Base-by-base conservation (phyloP, 2,113 vertebrate species). In the Girardinichthys multiradiatus region DNA sequence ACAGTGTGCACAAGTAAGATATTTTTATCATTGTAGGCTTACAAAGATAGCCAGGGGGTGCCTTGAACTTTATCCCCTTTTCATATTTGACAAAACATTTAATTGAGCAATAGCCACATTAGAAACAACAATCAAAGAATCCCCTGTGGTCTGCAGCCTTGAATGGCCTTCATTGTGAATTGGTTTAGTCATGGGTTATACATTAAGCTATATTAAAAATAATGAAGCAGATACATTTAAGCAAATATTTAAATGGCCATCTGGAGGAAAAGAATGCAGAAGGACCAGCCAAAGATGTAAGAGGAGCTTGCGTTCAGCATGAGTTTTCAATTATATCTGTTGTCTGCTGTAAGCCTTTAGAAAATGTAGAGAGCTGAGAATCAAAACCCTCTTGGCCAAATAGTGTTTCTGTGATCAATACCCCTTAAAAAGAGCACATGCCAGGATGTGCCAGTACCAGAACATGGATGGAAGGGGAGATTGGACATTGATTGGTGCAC, bases 401-500 rank as follows among this genome's bases (percentile, higher is more conserved):
- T 11, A 66, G 59, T 29, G 66, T 64, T 59, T 77, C n/a, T 28
- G 26, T 73, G 80, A 87, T 90, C 90, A 81, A 90, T 89, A 81
- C 29, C 62, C 37, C 13, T 27, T 51, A 54, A 21, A 68, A 59
- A 31, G 62, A 70, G 30, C 76, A 62, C 66, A 68, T 79, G 74
- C 74, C 81, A 87, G 81, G 84, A 87, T 84, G 81, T 88, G 84
- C 74, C 81, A 64, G 76, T 30, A 64, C 76, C 80, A 84, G 77
- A 64, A 87, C 84, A 83, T 81, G 77, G 71, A 86, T 85, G 75
- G 63, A 57, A 35, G 37, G 39, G 63, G 81, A 63, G 64, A 42
- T 80, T 71, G 75, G 65, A 84, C 80, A 89, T 89, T 86, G 87
- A 90, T 87, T 70, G 60, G 81, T 66, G 86, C 57, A 33, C 69